Evolutionary conservation across 1,140 invertebrate species (phyloP).

Genomic region (Hyposmocoma kahamanoa): DNA sequence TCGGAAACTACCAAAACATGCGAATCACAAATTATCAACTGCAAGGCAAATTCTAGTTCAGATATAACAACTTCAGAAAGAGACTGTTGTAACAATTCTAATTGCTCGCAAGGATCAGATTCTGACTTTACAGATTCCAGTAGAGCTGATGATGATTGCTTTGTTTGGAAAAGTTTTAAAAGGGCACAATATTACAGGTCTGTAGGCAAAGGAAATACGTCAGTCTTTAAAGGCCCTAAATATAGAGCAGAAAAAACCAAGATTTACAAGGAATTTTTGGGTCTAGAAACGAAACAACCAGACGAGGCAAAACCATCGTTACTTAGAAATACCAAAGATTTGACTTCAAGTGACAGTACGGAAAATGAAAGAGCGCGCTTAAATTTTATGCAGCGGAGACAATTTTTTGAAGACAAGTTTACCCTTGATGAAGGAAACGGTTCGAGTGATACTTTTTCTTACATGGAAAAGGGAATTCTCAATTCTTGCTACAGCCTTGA

Average conservation of each 20-base stretch:
- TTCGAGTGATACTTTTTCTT: constrained; percentile 21
- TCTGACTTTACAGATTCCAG: constrained; percentile 33
- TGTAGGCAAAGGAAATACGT: constrained; percentile 18
- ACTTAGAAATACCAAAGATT: constrained; percentile 9
- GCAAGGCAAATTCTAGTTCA: neutral
- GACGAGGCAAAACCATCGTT: constrained; percentile 8
- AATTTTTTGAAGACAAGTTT: constrained; percentile 17
- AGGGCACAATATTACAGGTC: neutral
- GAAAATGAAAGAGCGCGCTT: constrained; percentile 11
- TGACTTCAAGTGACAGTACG: constrained; percentile 22
- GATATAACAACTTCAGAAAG: constrained; percentile 12
- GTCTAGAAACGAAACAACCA: constrained; percentile 17
- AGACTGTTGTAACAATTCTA: constrained; percentile 11
- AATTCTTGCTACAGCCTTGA: constrained; percentile 44
- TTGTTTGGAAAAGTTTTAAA: constrained; percentile 27
- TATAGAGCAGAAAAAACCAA: constrained; percentile 24
- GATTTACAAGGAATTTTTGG: constrained; percentile 29
- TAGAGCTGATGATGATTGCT: constrained; percentile 32
- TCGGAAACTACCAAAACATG: constrained; percentile 16
- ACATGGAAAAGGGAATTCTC: constrained; percentile 37
- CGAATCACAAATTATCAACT: neutral
- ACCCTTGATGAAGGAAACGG: constrained; percentile 1
- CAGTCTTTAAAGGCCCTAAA: constrained; percentile 21
- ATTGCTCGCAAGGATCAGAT: constrained; percentile 5
- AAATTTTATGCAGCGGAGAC: constrained; percentile 18